phyloP scores from a whole-genome alignment of 2,888 invertebrate genomes.

The Acanthosepion lycidas region DNA sequence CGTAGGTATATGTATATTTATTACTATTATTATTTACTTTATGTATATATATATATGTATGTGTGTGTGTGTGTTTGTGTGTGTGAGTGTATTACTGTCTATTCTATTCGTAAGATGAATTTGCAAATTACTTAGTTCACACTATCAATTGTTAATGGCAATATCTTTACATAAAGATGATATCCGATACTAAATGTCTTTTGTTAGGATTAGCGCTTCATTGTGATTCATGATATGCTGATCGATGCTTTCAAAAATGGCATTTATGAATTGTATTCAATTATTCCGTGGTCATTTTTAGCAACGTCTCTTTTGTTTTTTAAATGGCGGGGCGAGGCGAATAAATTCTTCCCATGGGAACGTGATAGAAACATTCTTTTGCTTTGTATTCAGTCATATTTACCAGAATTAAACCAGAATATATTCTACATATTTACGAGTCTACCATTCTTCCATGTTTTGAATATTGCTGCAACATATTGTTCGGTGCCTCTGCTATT shows the following conservation, averaged over 20 bases:
- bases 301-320: neutral
- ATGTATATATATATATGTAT: neutral
- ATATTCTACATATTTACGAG: too few relatives aligned
- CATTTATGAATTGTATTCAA: neutral
- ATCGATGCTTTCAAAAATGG: neutral
- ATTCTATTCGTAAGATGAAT: neutral
- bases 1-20: too few relatives aligned
- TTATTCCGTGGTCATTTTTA: neutral
- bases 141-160: too few relatives aligned
- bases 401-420: too few relatives aligned
- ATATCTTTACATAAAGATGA: neutral
- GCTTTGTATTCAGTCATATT: too few relatives aligned
- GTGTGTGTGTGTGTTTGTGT: neutral
- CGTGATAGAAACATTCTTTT: neutral
- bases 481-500: too few relatives aligned
- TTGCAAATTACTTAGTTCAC: neutral
- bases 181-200: neutral
- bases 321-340: neutral
- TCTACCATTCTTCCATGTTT: too few relatives aligned
- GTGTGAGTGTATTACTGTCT: too few relatives aligned
- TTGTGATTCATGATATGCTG: neutral
- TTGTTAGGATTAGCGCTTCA: neutral
- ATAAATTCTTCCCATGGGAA: neutral
- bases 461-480: too few relatives aligned
- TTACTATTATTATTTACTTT: neutral